Evolutionary conservation across 2,113 vertebrate species (phyloP).

Genomic region (Telmatochromis sp.): DNA sequence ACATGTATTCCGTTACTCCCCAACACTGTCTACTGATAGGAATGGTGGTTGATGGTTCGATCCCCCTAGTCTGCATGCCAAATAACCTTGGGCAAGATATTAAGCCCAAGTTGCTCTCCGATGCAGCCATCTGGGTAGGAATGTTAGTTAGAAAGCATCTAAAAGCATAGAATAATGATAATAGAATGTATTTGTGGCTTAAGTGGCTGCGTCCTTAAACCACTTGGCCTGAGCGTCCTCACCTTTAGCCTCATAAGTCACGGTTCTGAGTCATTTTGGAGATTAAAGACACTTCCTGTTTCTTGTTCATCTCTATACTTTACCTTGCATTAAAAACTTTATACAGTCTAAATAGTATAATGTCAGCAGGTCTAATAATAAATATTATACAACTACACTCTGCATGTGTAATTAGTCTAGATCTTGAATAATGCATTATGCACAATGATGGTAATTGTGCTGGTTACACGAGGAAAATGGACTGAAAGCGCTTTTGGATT

Average conservation of each 20-base stretch:
- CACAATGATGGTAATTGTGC: neutral
- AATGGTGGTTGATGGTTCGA: neutral
- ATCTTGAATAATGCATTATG: neutral
- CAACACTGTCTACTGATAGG: neutral
- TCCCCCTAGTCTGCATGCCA: neutral
- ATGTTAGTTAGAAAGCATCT: neutral
- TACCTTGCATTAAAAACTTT: neutral
- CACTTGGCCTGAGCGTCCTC: neutral
- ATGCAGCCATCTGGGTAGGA: fast-evolving
- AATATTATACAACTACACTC: neutral
- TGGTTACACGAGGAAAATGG: neutral
- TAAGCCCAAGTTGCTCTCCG: neutral
- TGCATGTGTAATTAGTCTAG: neutral
- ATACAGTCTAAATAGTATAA: neutral
- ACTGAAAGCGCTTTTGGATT: neutral
- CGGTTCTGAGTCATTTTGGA: neutral
- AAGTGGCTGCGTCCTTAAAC: neutral
- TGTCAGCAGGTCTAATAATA: neutral
- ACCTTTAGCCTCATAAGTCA: fast-evolving
- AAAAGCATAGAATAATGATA: neutral
- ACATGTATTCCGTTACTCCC: too few relatives aligned
- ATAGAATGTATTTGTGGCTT: neutral
- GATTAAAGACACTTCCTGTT: neutral
- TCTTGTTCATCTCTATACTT: neutral
- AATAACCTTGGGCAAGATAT: neutral